Base-by-base conservation (phyloP, 2,797 vertebrate species). In the Crax fasciolata region DNA sequence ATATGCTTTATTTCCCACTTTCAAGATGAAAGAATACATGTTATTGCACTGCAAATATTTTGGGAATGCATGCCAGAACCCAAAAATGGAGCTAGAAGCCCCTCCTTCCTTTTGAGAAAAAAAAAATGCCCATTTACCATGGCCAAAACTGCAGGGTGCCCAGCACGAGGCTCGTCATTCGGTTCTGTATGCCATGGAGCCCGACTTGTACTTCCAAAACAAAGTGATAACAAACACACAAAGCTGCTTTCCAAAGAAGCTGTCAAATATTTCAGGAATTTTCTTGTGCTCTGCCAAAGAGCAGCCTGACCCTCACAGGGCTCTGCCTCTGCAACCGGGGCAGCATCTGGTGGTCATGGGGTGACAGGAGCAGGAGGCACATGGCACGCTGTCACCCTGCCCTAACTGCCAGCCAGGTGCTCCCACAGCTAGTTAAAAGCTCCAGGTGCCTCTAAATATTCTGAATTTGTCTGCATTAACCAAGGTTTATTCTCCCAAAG, bases 211-310 rank as follows among this genome's bases (percentile, higher is more conserved):
- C 54, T 63, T 83, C 49, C 0, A 41, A 93, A 95, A 91, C 57
- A 67, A 77, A 71, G 67, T 3, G 1, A 32, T 51, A 84, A 63
- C 30, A 58, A 78, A 72, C 28, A 58, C 52, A 39, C 39, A 74
- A 74, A 84, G 77, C 77, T 55, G 77, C 77, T 84, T 91, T 90
- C 83, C 58, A 63, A 79, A 93, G 44, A 76, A 59, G 58, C 55
- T 81, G 85, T 44, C 57, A 90, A 90, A 57, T 41, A 94, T 93
- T 87, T 68, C 55, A 94, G 41, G 74, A 89, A 90, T 94, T 88
- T 82, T 46, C 89, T 62, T 27, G 59, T 38, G 63, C 39, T 88
- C 80, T 80, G 74, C 63, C 83, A 70, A 72, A 13, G 24, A 75
- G 51, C 70, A 51, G 27, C 13, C 39, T 46, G 51, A 9, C 71